Conservation (phyloP, 2,113 vertebrate species). For the Cochlearius cochlearius region DNA sequence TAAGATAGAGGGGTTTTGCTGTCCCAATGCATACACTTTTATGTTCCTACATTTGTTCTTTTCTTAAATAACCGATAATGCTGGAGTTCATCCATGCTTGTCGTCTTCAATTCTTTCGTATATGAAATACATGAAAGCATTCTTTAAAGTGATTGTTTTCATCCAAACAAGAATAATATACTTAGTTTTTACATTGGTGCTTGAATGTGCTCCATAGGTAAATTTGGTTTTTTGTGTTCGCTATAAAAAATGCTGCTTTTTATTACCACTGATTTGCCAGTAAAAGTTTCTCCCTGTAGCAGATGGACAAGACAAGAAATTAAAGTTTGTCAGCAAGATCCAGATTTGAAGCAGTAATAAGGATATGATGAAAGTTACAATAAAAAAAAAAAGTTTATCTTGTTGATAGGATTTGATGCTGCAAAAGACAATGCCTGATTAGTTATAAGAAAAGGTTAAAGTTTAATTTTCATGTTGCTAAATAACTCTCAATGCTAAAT, state of each 20-base stretch:
- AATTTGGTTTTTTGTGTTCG: neutral
- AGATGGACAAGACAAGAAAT: neutral
- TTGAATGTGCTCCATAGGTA: neutral
- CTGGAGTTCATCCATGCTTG: neutral
- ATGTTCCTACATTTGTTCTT: neutral
- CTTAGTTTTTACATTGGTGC: neutral
- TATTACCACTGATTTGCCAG: neutral
- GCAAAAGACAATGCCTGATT: neutral
- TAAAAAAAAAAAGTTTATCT: neutral
- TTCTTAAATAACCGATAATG: neutral
- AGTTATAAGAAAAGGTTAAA: neutral
- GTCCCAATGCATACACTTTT: neutral
- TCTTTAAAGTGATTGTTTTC: neutral
- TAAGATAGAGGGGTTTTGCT: neutral
- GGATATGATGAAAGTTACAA: neutral
- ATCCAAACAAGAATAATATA: neutral
- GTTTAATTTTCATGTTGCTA: neutral
- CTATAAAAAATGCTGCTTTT: neutral
- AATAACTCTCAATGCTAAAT: neutral
- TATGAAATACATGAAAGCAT: neutral
- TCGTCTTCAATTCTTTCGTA: neutral
- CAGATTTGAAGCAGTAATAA: neutral
- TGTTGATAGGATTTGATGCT: neutral
- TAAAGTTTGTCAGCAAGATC: neutral
- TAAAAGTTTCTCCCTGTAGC: neutral